Evolutionary conservation across 2,113 vertebrate species (phyloP).

Genomic region (Macquaria ambigua): DNA sequence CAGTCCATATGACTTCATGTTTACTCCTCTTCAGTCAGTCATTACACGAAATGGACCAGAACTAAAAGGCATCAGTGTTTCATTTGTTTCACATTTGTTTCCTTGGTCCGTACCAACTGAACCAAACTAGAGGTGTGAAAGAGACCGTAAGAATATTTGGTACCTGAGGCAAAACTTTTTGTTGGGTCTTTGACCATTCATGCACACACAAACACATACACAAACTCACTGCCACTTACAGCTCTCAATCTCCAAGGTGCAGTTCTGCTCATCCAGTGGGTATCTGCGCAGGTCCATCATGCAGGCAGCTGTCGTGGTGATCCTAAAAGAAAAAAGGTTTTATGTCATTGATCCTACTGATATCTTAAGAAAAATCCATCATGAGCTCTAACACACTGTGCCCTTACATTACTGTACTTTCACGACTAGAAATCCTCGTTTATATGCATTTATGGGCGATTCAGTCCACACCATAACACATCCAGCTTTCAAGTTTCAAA

Average conservation of each 20-base stretch:
- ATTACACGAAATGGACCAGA: too few species aligned
- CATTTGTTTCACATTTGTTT: too few species aligned
- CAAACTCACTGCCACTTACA: constrained; percentile 84
- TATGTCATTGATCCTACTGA: background rate
- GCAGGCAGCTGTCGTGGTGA: constrained; percentile 96
- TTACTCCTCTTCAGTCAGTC: too few species aligned
- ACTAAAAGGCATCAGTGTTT: too few species aligned
- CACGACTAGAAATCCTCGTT: background rate
- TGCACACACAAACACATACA: background rate
- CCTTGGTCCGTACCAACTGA: too few species aligned
- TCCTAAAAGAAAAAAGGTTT: constrained; percentile 76
- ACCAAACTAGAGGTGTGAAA: too few species aligned
- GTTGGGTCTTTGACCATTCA: background rate
- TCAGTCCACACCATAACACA: background rate
- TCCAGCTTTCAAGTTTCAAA: background rate
- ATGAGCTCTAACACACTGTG: background rate
- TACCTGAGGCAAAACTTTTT: background rate
- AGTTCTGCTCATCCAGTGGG: constrained; percentile 95
- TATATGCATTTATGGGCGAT: background rate
- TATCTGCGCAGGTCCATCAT: constrained; percentile 97
- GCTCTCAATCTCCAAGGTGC: constrained; percentile 95
- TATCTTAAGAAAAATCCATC: background rate
- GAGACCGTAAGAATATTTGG: background rate
- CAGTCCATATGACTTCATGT: too few species aligned
- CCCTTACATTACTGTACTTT: background rate